A percentile compares a stretch with the other conserved stretches of the same genome.
phyloP scores from a whole-genome alignment of 2,797 vertebrate species.

The Apodemus agrarius region DNA sequence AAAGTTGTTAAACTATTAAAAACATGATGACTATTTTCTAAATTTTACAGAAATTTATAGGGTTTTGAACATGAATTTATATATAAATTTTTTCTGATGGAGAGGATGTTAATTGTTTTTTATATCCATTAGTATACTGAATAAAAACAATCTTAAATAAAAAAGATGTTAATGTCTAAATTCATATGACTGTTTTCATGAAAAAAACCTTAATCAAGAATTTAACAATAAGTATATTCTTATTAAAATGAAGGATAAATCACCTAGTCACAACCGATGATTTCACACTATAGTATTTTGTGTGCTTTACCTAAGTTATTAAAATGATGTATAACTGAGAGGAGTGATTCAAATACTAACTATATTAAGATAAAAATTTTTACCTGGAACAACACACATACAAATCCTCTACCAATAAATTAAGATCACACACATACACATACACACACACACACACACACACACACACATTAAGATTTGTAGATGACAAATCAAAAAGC shows the following conservation, averaged over 20 bases:
- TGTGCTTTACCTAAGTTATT: not conserved
- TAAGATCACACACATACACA: not conserved
- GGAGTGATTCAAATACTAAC: not conserved
- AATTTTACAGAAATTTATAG: not conserved
- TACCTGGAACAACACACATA: not conserved
- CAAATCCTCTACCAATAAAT: not conserved
- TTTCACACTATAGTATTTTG: not conserved
- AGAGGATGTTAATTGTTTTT: not conserved
- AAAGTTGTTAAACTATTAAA: not conserved
- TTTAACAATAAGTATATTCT: not conserved
- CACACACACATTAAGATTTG: not conserved
- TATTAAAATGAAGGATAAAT: not conserved
- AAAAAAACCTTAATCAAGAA: not conserved
- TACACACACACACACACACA: too few species aligned
- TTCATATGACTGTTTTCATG: not conserved
- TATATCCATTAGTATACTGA: not conserved
- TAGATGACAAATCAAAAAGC: slow-evolving; percentile 24
- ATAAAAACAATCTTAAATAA: not conserved
- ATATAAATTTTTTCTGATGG: not conserved
- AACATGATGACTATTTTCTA: not conserved
- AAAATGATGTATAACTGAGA: not conserved
- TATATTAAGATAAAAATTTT: not conserved
- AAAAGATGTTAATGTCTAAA: not conserved
- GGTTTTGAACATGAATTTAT: not conserved
- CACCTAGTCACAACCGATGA: not conserved